Conservation (phyloP, 2,113 vertebrate species). For the Piprites chloris region DNA sequence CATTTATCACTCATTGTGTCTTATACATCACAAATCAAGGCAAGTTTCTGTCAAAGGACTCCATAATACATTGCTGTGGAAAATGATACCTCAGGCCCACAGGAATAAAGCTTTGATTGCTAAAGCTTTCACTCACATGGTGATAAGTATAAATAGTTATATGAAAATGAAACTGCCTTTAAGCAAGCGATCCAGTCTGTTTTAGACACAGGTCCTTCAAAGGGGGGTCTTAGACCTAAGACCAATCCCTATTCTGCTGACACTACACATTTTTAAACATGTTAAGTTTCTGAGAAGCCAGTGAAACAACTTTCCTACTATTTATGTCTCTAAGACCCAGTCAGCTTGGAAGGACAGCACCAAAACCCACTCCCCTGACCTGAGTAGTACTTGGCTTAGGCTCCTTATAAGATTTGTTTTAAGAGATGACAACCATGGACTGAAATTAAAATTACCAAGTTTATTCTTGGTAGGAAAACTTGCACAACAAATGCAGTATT, state of each 20-base stretch:
- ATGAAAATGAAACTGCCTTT: not conserved
- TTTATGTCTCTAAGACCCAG: not conserved
- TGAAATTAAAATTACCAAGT: not conserved
- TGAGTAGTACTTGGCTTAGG: not conserved
- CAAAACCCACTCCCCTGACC: not conserved
- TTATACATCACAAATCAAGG: not conserved
- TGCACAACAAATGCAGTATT: not conserved
- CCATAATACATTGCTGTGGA: not conserved
- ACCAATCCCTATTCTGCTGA: not conserved
- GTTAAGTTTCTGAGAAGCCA: not conserved
- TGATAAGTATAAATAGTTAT: not conserved
- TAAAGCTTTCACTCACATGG: not conserved
- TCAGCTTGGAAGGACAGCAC: not conserved
- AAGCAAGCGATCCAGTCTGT: not conserved
- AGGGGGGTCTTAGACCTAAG: not conserved
- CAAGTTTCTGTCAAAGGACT: not conserved
- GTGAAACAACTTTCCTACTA: not conserved
- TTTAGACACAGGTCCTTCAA: not conserved
- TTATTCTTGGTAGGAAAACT: not conserved
- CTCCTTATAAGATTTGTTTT: not conserved
- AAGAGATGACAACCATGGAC: not conserved
- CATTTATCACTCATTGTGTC: not conserved
- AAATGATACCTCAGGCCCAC: not conserved
- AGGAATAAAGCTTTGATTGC: not conserved
- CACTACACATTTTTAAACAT: not conserved